phyloP scores from a whole-genome alignment of 2,888 invertebrate species.

The Lithophane leautieri region DNA sequence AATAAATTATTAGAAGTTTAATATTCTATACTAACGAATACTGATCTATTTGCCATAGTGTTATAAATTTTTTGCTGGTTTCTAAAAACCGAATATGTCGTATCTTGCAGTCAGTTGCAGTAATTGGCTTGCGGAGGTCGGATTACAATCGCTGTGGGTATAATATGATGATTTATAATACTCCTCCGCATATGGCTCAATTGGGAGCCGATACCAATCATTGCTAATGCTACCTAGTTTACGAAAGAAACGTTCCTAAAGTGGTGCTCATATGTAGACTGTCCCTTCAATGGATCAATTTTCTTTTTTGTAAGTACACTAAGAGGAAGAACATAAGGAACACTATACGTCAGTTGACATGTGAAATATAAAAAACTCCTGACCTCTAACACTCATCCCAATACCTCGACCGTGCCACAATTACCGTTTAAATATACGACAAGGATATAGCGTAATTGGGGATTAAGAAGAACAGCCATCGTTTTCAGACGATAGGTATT shows the following conservation, averaged over 20 bases:
- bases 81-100: constrained; percentile 5
- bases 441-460: constrained; percentile 5
- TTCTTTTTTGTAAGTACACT: not conserved
- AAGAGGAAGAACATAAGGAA: not conserved
- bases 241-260: not conserved
- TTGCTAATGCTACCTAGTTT: not conserved
- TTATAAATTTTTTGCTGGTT: not conserved
- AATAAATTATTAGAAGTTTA: constrained; percentile 1
- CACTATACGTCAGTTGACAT: not conserved
- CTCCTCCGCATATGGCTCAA: constrained; percentile 8
- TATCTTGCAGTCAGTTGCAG: constrained; percentile 11
- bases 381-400: constrained; percentile 5
- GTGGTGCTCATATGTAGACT: not conserved
- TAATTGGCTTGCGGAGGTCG: constrained; percentile 26
- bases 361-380: not conserved
- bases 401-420: not conserved
- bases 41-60: not conserved
- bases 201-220: constrained; percentile 3
- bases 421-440: not conserved
- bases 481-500: not conserved
- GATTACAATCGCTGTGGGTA: constrained; percentile 20
- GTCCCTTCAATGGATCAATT: not conserved
- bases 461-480: constrained; percentile 4
- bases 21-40: constrained; percentile 1
- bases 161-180: constrained; percentile 20